Evolutionary conservation across 2,797 vertebrate species (phyloP).

Genomic region (Ispidina lecontei): DNA sequence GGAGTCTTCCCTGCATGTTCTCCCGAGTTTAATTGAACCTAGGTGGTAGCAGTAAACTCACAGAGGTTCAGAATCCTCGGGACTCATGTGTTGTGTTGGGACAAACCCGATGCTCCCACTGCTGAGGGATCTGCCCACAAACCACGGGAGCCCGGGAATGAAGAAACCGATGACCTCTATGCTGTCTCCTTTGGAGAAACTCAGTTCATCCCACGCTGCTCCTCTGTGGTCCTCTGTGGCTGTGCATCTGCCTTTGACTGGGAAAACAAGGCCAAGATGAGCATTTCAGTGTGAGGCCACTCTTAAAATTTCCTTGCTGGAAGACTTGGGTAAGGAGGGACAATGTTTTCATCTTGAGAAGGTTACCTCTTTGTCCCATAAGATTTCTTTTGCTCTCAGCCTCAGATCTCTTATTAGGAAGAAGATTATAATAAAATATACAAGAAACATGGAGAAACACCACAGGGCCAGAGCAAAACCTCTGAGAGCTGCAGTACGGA

Average conservation of each 20-base stretch:
- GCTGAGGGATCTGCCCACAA: slow-evolving; percentile 85
- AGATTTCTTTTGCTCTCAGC: background rate
- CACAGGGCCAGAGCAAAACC: background rate
- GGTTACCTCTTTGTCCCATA: background rate
- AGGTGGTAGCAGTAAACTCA: slow-evolving; percentile 77
- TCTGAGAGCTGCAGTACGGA: background rate
- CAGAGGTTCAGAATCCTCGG: slow-evolving; percentile 80
- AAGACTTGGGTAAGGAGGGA: background rate
- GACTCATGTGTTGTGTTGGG: slow-evolving; percentile 81
- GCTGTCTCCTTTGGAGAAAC: slow-evolving; percentile 85
- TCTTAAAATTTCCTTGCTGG: background rate
- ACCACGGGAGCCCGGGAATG: slow-evolving; percentile 86
- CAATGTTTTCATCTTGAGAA: background rate
- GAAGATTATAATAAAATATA: background rate
- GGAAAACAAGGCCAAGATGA: slow-evolving; percentile 11
- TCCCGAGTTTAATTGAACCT: background rate
- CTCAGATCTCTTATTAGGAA: background rate
- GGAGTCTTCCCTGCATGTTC: background rate
- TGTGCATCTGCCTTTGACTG: slow-evolving; percentile 88
- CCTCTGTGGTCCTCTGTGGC: slow-evolving; percentile 83
- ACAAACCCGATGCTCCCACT: slow-evolving; percentile 88
- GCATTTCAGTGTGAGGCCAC: background rate
- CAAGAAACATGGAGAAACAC: background rate
- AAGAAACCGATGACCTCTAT: slow-evolving; percentile 89
- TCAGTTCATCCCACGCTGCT: slow-evolving; percentile 85